Evolutionary conservation across 1,140 invertebrate species (phyloP), one percentile per base, ranked within the genome.

Genomic region (Macrotrachela quadricornifera): DNA sequence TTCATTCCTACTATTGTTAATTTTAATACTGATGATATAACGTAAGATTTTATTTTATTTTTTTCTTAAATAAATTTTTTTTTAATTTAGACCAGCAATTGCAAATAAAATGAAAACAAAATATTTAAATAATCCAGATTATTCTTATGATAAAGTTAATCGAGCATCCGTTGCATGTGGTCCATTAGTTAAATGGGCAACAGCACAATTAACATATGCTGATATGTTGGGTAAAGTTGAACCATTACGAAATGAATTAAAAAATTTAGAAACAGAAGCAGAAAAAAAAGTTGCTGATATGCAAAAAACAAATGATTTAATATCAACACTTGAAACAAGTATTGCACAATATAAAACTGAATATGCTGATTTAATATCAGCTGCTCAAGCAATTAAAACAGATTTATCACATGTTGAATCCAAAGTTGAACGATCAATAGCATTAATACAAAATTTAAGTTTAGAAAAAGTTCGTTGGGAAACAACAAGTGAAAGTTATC

Each of bases 1-100:
- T 99, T 99, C 78, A 97, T 99, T 75, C 83, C 85, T 71, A 87
- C 84, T 62, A 95, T 99, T 74, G 85, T 99, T 69, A 95, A 95
- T 77, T 97, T 95, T 77, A 81, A 80, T 72, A 95, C 91, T 57
- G 90, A 96, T 75, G 80, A 86, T 65, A 87, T 99, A 72, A 83
- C 80, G 82, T 90, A 83, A 83, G 84, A 17, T 36, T 88, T 94
- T 37, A 4, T 30, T 30, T 2, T 36, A 88, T 94, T 37, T 30
- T 30, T 30, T 2, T 30, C 3, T 30, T 30, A 30, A 30, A 30
- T 4, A 30, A 30, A 30, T 30, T 8, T 30, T 30, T 30, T 30
- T 30, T 30, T 30, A 4, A 2, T 30, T 30, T 30, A 30, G 21
- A 4, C 21, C 21, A 4, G 21, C 21, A 4, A 87, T 92, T 37